Evolutionary conservation across 2,888 invertebrate species (phyloP).

Genomic region (Craniophora ligustri): DNA sequence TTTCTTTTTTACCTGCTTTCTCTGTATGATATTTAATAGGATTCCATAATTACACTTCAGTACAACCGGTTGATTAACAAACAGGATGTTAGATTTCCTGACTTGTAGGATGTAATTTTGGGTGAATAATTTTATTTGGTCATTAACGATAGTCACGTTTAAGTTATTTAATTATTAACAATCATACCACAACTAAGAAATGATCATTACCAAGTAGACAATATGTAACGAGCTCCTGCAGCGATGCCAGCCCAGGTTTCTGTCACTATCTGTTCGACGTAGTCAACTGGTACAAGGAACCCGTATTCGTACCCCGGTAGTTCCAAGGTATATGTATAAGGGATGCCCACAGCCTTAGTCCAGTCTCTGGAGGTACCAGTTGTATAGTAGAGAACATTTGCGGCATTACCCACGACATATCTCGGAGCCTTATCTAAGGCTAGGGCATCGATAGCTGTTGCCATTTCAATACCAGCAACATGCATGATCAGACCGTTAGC

Average conservation of each 20-base stretch:
- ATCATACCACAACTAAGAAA: conserved; percentile 3
- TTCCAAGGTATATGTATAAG: conserved; percentile 91
- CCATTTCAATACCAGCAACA: conserved; percentile 76
- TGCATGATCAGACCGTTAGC: conserved; percentile 83
- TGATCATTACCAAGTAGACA: conserved; percentile 53
- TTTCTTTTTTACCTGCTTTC: no score
- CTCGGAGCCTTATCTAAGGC: conserved; percentile 74
- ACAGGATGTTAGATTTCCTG: no score
- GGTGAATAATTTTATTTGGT: not conserved
- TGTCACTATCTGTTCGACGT: conserved; percentile 86
- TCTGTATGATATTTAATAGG: no score
- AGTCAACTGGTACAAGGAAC: conserved; percentile 88
- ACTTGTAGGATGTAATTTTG: no score
- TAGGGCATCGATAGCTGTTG: conserved; percentile 77
- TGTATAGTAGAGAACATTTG: conserved; percentile 87
- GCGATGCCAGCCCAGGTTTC: conserved; percentile 90
- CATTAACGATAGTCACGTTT: not conserved
- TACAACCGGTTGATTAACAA: no score
- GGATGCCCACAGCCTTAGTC: conserved; percentile 88
- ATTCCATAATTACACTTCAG: no score
- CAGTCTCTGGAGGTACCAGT: conserved; percentile 92
- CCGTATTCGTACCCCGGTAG: conserved; percentile 88
- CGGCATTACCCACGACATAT: conserved; percentile 89
- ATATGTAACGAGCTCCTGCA: conserved; percentile 72
- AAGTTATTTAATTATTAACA: conserved; percentile 12